Evolutionary conservation across 2,797 vertebrate species (phyloP), one percentile per base, ranked within the genome.

Genomic region (Halcyon smyrnensis): DNA sequence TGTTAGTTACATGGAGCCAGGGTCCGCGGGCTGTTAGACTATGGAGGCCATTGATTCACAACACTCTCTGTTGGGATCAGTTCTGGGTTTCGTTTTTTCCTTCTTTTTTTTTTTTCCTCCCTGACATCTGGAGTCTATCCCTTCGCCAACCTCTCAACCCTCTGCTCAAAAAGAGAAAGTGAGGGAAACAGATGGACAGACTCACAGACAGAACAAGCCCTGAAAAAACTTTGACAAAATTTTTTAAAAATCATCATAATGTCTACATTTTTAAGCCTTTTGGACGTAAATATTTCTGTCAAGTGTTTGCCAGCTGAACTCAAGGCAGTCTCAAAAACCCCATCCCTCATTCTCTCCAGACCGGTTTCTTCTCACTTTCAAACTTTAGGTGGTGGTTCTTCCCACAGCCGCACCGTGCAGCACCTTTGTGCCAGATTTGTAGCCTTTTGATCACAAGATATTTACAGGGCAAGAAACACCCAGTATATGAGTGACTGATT

Each of bases 61-160:
- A 36, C 50, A 63, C 92, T 97, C 89, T 76, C 90, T 94, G 94
- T 28, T 96, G 93, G 95, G 96, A 97, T 95, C 96, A 93, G 41
- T 23, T 68, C 34, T 84, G 81, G 79, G 34, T 12, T 28, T 91
- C 93, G 82, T 79, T 87, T 54, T 79, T 43, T 15, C 1, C 2
- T 13, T 7, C 3, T 62, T 37, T 57, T 56, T 56, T 76, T 65
- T 27, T 14, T 27, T 11, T 8, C 9, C 32, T 25, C 24, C 25
- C 62, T 62, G 65, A 98, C 98, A 98, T 98, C 98, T 98, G 98
- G 98, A 98, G 96, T 97, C 97, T 97, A 97, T 98, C 97, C 97
- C 88, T 95, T 70, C 17, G 15, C 88, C 90, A 96, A 34, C 62
- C 59, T 94, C 95, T 92, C 93, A 64, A 45, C 74, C 85, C 59